Percentiles rank a stretch among this genome's conserved stretches.
Evolutionary conservation across 2,113 vertebrate genomes (phyloP).

Genomic region (Gymnogyps californianus): DNA sequence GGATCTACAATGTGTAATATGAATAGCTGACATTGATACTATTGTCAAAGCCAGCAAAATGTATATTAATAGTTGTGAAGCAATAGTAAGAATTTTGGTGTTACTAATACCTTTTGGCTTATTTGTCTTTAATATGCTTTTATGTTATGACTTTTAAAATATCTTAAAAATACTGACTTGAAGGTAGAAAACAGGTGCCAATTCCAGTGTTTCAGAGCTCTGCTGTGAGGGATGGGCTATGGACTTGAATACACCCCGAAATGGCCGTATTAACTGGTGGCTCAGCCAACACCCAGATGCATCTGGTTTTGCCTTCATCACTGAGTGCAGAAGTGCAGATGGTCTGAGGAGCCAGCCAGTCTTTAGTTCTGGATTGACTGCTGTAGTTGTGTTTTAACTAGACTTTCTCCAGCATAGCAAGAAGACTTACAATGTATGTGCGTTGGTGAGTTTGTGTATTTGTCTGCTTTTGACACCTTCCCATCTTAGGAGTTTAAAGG

Average conservation of each 20-base stretch:
- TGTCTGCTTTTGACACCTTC: not conserved
- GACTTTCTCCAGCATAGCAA: not conserved
- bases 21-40: not conserved
- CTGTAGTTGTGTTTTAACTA: not conserved
- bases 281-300: not conserved
- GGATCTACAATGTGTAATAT: not conserved
- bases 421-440: not conserved
- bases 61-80: not conserved
- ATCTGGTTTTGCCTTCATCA: not conserved
- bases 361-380: not conserved
- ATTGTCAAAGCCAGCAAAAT: not conserved
- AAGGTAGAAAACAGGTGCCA: not conserved
- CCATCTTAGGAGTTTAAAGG: not conserved
- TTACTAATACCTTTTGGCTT: not conserved
- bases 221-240: not conserved
- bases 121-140: not conserved
- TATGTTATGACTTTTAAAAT: not conserved
- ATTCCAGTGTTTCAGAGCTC: not conserved
- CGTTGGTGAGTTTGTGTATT: not conserved
- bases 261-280: not conserved
- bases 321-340: not conserved
- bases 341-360: not conserved
- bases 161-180: not conserved
- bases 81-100: not conserved
- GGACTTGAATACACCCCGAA: not conserved